Evolutionary conservation across 2,888 invertebrate species (phyloP), one percentile per base, ranked within the genome.

Genomic region (Ochropleura plecta): DNA sequence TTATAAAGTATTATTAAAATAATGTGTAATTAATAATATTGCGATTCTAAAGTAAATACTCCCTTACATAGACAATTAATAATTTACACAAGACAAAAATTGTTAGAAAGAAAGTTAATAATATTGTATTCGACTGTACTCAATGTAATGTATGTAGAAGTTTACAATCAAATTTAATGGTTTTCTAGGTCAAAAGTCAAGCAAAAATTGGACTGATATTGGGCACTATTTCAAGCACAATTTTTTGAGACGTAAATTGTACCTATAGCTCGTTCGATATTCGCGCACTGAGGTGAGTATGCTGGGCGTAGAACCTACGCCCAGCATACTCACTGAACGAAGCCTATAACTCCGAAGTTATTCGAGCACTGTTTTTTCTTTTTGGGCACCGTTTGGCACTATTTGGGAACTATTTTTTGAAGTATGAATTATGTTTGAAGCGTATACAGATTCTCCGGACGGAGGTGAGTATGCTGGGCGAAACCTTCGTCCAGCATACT

Each of bases 351-450:
- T 66, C 66, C 66, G 66, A 66, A 66, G 66, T 66, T 66, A 66
- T 66, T 66, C 66, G 66, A 66, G 66, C 66, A 66, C 66, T 66
- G 66, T 66, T 66, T 66, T 66, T 66, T 66, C 53, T 66, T 66
- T 66, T 53, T 66, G 66, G 66, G 66, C 66, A 66, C 66, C 66
- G 66, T 66, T 66, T 66, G 66, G 66, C 66, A 66, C 66, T 66
- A 66, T 66, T 66, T 66, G 66, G 66, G 66, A 67, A 67, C 67
- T 67, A 67, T 67, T 67, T 67, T 67, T 67, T 67, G 67, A 67
- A 67, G 67, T 67, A 67, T 67, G 67, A 67, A 67, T 67, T 67
- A 67, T 67, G 67, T 67, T 67, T 67, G 67, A 67, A 67, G 67
- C 67, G 67, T 67, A 53, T 67, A 67, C 67, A 67, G 67, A 67